Base-by-base conservation (phyloP, 92 coral and sea anemone genomes). In the Meandrina meandrites region DNA sequence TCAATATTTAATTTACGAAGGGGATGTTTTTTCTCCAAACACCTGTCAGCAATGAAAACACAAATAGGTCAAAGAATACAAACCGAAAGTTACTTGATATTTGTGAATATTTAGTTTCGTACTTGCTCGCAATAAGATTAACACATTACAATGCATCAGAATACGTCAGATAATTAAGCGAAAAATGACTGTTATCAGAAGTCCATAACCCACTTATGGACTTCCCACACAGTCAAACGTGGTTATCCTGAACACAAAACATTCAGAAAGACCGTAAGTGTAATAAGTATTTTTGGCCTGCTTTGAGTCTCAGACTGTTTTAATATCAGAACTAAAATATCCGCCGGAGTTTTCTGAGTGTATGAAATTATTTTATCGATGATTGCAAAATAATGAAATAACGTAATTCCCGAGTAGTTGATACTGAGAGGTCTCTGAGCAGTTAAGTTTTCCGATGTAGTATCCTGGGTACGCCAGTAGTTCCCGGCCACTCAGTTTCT, bases 1-100 rank as follows among this genome's bases (percentile, higher is more conserved):
- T 85, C 81, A 85, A 85, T 85, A 77, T 85, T 76, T 85, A 64
- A 85, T 85, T 76, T 67, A 76, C 76, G 27, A 78, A 31, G 40
- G 45, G 82, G 14, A 42, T 74, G 67, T 76, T 76, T 45, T 77
- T 34, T 76, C 17, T 64, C n/a, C 45, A 76, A 78, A 64, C 88
- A 85, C 77, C 81, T 78, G 82, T 64, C 30, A 30, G 66, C 12
- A 19, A 53, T 42, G 53, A 64, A 51, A 40, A 66, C 56, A 81
- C 58, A 67, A 81, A 67, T 67, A 66, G 45, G 57, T 81, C 21
- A 40, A 42, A 40, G 86, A 81, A 74, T 45, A 11, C 73, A 73
- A 75, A 73, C 24, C 35, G 80, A 53, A 84, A 73, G 71, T 72
- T 16, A 35, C 72, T 60, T 24, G 68, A 24, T 60, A 54, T 54